Evolutionary conservation across 2,113 vertebrate genomes (phyloP).

Genomic region (Polyodon spathula): DNA sequence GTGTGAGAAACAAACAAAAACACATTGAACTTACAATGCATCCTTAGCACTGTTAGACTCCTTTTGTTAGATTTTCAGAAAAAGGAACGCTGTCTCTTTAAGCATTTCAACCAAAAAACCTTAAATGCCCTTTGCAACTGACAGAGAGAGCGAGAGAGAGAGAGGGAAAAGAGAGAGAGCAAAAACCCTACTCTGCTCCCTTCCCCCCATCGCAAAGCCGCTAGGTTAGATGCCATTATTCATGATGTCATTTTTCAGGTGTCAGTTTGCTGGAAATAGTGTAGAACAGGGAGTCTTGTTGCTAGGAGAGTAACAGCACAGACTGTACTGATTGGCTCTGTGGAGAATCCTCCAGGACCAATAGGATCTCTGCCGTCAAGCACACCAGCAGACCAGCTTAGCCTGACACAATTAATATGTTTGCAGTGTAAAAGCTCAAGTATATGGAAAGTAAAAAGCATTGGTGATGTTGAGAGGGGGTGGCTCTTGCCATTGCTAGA

Average conservation of each 20-base stretch:
- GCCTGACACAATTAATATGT: constrained; percentile 69
- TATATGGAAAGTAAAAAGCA: constrained; percentile 45
- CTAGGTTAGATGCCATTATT: constrained; percentile 64
- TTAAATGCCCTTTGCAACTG: constrained; percentile 67
- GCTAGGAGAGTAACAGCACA: constrained; percentile 79
- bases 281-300: constrained; percentile 72
- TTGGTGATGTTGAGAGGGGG: constrained; percentile 39
- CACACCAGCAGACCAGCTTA: constrained; percentile 40
- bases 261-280: constrained; percentile 63
- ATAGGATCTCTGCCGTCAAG: constrained; percentile 41
- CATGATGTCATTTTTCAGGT: constrained; percentile 79
- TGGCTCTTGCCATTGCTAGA: too few relatives aligned
- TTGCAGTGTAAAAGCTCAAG: constrained; percentile 67
- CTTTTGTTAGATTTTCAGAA: constrained; percentile 14
- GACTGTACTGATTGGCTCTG: constrained; percentile 58
- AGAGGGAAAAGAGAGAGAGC: constrained; percentile 10
- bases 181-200: constrained; percentile 44
- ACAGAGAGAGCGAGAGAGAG: constrained; percentile 33
- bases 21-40: too few relatives aligned
- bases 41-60: not conserved
- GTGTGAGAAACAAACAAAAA: too few relatives aligned
- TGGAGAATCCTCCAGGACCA: constrained; percentile 54
- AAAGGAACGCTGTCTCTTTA: constrained; percentile 68
- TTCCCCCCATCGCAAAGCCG: constrained; percentile 43
- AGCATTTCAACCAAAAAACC: constrained; percentile 72